These are phyloP conservation scores for Eupleurogrammus muticus DNA, from an alignment of 2,797 vertebrate genomes.

Conservation along the genomic window DNA sequence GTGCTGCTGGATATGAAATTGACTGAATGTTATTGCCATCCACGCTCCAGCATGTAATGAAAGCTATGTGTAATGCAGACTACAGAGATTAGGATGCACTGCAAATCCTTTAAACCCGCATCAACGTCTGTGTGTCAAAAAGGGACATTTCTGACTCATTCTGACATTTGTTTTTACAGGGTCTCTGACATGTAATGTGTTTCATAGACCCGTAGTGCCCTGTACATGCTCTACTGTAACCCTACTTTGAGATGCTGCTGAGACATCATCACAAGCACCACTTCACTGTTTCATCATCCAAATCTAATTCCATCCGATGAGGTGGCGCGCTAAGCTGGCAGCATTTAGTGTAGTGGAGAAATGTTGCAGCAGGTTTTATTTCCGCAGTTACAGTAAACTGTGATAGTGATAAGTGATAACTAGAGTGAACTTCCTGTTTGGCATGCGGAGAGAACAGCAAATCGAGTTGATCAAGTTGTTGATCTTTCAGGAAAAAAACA, in stretches of 20 bases:
- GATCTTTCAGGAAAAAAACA: neutral
- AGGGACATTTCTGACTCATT: neutral
- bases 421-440: neutral
- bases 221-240: slow-evolving; percentile 21
- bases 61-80: neutral
- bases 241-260: slow-evolving; percentile 10
- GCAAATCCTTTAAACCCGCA: neutral
- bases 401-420: slow-evolving; percentile 10
- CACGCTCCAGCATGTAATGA: neutral
- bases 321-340: slow-evolving; percentile 28
- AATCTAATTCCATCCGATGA: slow-evolving; percentile 56
- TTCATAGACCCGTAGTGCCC: neutral
- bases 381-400: neutral
- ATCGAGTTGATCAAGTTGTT: neutral
- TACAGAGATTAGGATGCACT: slow-evolving; percentile 1
- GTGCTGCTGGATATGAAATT: slow-evolving; percentile 8
- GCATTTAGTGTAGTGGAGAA: slow-evolving; percentile 11
- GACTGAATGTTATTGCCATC: slow-evolving; percentile 5
- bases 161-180: neutral
- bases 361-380: slow-evolving; percentile 5
- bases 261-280: slow-evolving; percentile 16
- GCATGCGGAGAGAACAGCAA: slow-evolving; percentile 7
- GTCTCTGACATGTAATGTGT: neutral
- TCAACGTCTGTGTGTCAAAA: slow-evolving; percentile 9
- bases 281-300: slow-evolving; percentile 32